A percentile compares a stretch with the other conserved stretches of the same genome.
Conservation (phyloP, 2,888 invertebrate species). For the Philaethria dido region DNA sequence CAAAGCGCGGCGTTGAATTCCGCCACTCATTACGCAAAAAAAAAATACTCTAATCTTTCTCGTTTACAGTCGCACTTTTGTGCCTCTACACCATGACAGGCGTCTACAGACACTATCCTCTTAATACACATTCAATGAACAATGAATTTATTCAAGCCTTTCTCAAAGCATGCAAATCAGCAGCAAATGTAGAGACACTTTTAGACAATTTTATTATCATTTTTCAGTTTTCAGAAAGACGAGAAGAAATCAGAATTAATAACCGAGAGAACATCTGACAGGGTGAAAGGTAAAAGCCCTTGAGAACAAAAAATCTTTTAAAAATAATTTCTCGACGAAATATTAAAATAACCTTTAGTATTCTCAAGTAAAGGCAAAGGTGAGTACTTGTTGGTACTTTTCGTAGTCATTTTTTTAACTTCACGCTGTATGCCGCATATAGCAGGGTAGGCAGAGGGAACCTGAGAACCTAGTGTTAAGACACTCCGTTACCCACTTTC, state of each 20-base stretch:
- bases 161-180: conserved; percentile 11
- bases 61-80: no score
- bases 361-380: conserved; percentile 1
- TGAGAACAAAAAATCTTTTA: conserved; percentile 10
- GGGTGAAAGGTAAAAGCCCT: conserved; percentile 20
- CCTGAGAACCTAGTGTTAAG: no score
- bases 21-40: no score
- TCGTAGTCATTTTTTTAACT: no score
- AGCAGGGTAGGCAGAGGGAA: no score
- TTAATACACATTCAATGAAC: background rate
- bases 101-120: background rate
- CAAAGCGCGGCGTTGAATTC: no score
- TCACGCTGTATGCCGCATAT: no score
- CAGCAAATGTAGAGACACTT: background rate
- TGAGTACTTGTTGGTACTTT: background rate
- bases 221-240: background rate
- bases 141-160: background rate
- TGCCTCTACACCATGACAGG: no score
- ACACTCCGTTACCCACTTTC: no score
- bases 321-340: conserved; percentile 19
- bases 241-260: conserved; percentile 15
- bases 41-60: no score
- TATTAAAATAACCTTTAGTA: conserved; percentile 22
- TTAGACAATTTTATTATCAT: conserved; percentile 8
- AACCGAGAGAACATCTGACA: conserved; percentile 11